Base-by-base conservation (phyloP, 2,888 invertebrate species). In the Agapostemon virescens region DNA sequence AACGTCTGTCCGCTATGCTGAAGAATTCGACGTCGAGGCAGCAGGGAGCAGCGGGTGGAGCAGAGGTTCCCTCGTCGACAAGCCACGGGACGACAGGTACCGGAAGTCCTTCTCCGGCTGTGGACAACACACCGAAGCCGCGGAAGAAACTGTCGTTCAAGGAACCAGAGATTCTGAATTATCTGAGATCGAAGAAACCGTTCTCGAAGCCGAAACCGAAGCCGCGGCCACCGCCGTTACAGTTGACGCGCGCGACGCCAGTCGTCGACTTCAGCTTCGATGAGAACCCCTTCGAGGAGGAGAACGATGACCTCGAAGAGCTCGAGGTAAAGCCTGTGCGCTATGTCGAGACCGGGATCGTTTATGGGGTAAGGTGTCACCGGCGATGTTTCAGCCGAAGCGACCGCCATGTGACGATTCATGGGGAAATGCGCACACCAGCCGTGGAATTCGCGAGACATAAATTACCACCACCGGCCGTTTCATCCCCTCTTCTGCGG, bases 101-200 rank as follows among this genome's bases (percentile, higher is more conserved):
- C 83, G 93, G 90, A 77, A 93, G 89, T 81, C 93, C 90, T 87
- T 88, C 61, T 87, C 15, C 38, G 38, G 90, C 88, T 85, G 93
- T 85, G 88, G 93, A 86, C 88, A 93, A 84, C 26, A 91, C 94
- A 15, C 83, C 88, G 61, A 88, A 95, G 87, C 97, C 97, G 0
- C 94, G 97, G 74, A 98, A 98, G 92, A 98, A 97, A 92, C 93
- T 98, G 17, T 97, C 97, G 13, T 98, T 98, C 93, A 95, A 97
- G 80, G 97, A 97, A 89, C 97, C 97, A 4, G 97, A 97, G 93
- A 96, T 96, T 69, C 94, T 95, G 82, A 93, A 93, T 30, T 93
- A 92, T 83, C 86, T 93, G 84, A 92, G 83, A 33, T 30, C 79
- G 45, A 84, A 77, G 40, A 86, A 81, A 17, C 82, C 86, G 11